Conservation (phyloP, 1,140 invertebrate species). For the Leptinotarsa lineolata region DNA sequence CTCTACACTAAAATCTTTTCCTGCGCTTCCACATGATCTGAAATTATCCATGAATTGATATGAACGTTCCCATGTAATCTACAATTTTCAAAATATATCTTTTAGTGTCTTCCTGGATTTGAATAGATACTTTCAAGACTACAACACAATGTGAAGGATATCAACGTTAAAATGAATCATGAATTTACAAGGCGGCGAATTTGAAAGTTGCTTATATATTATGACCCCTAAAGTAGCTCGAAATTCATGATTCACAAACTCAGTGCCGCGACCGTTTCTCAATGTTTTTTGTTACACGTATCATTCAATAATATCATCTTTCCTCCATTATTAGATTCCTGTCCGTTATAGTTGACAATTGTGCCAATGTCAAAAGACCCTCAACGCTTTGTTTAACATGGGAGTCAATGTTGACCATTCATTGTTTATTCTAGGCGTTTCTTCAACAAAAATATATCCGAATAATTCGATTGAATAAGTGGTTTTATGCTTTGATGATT, state of each 20-base stretch:
- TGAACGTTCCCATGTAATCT: too few relatives aligned
- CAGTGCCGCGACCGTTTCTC: background rate
- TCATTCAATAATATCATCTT: background rate
- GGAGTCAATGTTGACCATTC: conserved; percentile 31
- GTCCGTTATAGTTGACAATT: conserved; percentile 30
- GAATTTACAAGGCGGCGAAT: too few relatives aligned
- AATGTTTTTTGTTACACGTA: background rate
- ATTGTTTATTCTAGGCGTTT: background rate
- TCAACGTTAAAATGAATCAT: too few relatives aligned
- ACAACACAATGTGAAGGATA: too few relatives aligned
- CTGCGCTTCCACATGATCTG: too few relatives aligned
- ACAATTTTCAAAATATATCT: too few relatives aligned
- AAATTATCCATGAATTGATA: too few relatives aligned
- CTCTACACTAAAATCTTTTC: too few relatives aligned
- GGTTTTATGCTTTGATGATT: conserved; percentile 1
- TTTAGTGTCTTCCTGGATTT: too few relatives aligned
- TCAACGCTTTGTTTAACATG: conserved; percentile 25
- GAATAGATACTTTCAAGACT: too few relatives aligned
- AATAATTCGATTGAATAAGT: background rate
- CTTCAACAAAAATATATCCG: background rate
- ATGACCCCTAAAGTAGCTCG: too few relatives aligned
- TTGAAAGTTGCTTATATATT: too few relatives aligned
- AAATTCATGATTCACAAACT: background rate
- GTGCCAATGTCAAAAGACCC: conserved; percentile 31
- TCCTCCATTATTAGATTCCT: background rate